Percentiles rank a stretch among this genome's conserved stretches.
phyloP scores from a whole-genome alignment of 2,113 vertebrate genomes.

The Ariopsis seemanni region DNA sequence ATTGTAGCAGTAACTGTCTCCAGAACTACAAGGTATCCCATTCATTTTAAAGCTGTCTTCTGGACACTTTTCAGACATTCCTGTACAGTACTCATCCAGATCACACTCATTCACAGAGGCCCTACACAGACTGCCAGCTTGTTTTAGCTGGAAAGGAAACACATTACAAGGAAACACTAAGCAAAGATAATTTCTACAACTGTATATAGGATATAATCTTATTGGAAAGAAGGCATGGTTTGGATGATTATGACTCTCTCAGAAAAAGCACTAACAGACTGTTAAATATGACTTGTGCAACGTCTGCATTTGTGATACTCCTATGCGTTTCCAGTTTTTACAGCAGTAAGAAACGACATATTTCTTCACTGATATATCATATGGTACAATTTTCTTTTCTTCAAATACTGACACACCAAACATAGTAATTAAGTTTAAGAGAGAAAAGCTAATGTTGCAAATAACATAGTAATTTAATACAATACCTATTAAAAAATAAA shows the following conservation, averaged over 20 bases:
- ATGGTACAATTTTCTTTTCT: neutral
- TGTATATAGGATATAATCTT: neutral
- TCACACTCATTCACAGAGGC: slow-evolving; percentile 74
- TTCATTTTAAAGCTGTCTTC: slow-evolving; percentile 87
- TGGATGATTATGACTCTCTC: neutral
- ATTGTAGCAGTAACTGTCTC: slow-evolving; percentile 77
- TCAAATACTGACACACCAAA: neutral
- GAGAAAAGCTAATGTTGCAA: neutral
- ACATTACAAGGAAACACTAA: slow-evolving; percentile 5
- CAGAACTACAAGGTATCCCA: slow-evolving; percentile 74
- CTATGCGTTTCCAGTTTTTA: neutral
- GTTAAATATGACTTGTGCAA: neutral
- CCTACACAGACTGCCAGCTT: slow-evolving; percentile 70
- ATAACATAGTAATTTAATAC: neutral
- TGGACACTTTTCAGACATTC: slow-evolving; percentile 71
- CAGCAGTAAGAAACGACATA: neutral
- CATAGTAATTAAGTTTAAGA: neutral
- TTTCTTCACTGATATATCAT: neutral
- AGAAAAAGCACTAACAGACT: neutral
- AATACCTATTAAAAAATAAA: neutral
- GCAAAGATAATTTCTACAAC: neutral
- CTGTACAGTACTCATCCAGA: slow-evolving; percentile 81
- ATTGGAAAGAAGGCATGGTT: neutral
- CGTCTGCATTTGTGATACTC: too few species aligned
- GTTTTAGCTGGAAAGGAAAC: slow-evolving; percentile 68